Conservation (phyloP, 64 coral and sea anemone species). For the Dendronephthya gigantea region DNA sequence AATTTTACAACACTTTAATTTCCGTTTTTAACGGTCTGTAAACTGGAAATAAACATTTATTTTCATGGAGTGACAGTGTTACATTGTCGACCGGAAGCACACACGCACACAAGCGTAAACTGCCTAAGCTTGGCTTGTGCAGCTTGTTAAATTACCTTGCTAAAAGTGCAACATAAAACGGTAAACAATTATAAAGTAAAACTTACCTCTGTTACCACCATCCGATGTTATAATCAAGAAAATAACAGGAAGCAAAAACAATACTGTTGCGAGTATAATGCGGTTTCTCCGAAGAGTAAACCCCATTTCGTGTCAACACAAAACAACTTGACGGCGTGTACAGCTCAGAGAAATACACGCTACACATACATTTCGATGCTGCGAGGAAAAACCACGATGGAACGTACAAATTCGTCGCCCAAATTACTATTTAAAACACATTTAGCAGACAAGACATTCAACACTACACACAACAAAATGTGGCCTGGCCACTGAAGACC, state of each 20-base stretch:
- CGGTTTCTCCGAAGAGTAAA: neutral
- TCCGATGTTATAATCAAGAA: neutral
- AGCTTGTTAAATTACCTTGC: neutral
- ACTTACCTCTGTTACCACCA: neutral
- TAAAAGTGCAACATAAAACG: neutral
- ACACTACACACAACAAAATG: neutral
- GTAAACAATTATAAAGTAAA: neutral
- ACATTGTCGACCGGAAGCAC: no score
- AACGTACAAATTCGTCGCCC: neutral
- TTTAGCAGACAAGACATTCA: neutral
- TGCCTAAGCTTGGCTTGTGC: neutral
- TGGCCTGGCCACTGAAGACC: neutral
- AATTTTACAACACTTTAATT: no score
- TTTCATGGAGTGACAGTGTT: no score
- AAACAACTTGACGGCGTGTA: neutral
- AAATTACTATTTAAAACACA: neutral
- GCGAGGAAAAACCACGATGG: neutral
- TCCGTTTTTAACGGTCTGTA: no score
- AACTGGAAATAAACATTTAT: no score
- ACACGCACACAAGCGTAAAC: no score
- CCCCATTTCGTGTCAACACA: neutral
- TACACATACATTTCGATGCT: neutral
- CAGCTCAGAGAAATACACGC: neutral
- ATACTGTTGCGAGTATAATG: neutral
- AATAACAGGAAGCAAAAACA: neutral